Percentiles rank a stretch among this genome's conserved stretches.
These are phyloP conservation scores for Onthophagus taurus DNA, from an alignment of 1,140 invertebrate species.

Conservation along the genomic window DNA sequence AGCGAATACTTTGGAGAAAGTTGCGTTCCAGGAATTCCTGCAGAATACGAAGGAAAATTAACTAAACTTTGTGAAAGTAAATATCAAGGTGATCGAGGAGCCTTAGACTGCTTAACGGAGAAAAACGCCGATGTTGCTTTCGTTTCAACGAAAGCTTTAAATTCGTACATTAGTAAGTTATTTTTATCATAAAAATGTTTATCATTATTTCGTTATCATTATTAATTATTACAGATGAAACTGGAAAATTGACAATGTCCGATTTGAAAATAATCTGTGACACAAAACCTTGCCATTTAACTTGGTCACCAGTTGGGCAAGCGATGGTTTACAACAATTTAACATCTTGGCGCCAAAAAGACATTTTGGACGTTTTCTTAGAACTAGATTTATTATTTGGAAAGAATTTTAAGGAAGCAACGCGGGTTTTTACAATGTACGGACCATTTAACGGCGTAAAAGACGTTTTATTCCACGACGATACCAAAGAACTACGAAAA, in stretches of 20 bases:
- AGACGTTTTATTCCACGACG: slow-evolving; percentile 59
- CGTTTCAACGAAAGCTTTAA: slow-evolving; percentile 59
- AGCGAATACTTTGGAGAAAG: slow-evolving; percentile 52
- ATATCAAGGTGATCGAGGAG: slow-evolving; percentile 48
- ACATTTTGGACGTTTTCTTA: slow-evolving; percentile 54
- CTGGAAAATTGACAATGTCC: too few species aligned
- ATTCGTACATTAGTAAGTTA: too few species aligned
- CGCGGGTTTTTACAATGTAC: slow-evolving; percentile 54
- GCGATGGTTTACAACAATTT: slow-evolving; percentile 47
- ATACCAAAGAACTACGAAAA: slow-evolving; percentile 42
- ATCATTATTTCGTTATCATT: too few species aligned
- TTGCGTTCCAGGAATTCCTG: slow-evolving; percentile 44
- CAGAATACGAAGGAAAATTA: slow-evolving; percentile 12
- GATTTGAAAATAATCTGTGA: slow-evolving; percentile 39
- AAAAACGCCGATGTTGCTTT: slow-evolving; percentile 79
- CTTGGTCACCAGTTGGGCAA: slow-evolving; percentile 57
- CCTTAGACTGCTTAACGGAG: slow-evolving; percentile 72
- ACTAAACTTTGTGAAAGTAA: slow-evolving; percentile 21
- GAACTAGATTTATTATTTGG: slow-evolving; percentile 60
- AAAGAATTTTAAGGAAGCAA: slow-evolving; percentile 46
- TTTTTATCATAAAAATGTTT: too few species aligned
- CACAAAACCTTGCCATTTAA: slow-evolving; percentile 54
- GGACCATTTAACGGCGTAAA: slow-evolving; percentile 49
- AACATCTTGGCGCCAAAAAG: slow-evolving; percentile 45
- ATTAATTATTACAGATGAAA: too few species aligned